Conservation (phyloP, 2,797 vertebrate genomes). For the Anas georgica region DNA sequence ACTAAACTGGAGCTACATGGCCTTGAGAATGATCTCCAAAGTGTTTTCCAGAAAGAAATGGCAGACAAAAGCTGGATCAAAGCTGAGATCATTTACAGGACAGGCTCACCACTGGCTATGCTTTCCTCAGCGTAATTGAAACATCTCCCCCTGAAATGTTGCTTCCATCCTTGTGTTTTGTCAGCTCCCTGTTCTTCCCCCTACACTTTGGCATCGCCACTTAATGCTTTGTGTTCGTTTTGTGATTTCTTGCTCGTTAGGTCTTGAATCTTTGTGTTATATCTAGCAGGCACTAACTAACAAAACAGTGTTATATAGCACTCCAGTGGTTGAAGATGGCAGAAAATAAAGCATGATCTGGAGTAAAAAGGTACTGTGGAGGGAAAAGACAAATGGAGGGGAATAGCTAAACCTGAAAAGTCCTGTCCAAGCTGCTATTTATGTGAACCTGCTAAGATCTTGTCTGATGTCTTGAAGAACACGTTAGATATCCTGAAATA, state of each 20-base stretch:
- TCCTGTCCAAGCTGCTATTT: neutral
- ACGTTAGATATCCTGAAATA: neutral
- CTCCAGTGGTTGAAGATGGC: neutral
- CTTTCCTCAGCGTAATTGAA: neutral
- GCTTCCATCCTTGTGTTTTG: neutral
- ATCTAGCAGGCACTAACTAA: neutral
- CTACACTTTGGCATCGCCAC: neutral
- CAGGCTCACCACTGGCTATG: fast-evolving
- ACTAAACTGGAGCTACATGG: fast-evolving
- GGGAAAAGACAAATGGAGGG: neutral
- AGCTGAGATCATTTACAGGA: neutral
- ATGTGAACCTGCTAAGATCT: neutral
- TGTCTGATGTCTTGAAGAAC: neutral
- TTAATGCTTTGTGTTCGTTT: neutral
- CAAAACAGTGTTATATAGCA: neutral
- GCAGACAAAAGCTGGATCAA: neutral
- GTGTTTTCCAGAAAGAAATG: neutral
- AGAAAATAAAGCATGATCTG: neutral
- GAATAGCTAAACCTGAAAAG: neutral
- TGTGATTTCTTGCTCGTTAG: neutral
- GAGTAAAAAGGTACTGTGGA: neutral
- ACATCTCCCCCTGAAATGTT: neutral
- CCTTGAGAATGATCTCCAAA: neutral
- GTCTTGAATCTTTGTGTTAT: neutral
- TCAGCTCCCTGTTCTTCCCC: neutral